A percentile compares a stretch with the other conserved stretches of the same genome.
Conservation (phyloP, 1,140 invertebrate species). For the Gryon sp. region DNA sequence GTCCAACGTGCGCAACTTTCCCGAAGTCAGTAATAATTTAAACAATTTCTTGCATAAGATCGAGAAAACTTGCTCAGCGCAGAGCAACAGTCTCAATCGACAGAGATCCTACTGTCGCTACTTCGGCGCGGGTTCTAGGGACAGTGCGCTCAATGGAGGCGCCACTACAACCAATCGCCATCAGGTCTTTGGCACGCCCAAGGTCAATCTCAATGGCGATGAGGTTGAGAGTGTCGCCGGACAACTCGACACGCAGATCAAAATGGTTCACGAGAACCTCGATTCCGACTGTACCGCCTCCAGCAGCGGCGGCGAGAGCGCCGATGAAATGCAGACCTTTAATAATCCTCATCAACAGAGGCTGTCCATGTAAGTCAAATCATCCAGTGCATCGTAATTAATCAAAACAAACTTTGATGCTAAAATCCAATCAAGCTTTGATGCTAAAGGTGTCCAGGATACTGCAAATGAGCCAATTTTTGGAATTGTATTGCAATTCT, state of each 20-base stretch:
- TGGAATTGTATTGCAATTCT: too few relatives aligned
- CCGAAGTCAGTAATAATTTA: constrained; percentile 67
- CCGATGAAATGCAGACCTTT: constrained; percentile 91
- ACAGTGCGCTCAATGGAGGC: constrained; percentile 69
- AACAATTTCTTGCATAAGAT: constrained; percentile 73
- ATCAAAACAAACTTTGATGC: too few relatives aligned
- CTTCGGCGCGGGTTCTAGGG: constrained; percentile 83
- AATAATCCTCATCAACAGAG: constrained; percentile 87
- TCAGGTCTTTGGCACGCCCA: constrained; percentile 76
- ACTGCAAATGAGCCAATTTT: too few relatives aligned
- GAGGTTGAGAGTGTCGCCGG: constrained; percentile 85
- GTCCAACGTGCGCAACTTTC: constrained; percentile 40
- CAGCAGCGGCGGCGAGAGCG: constrained; percentile 95
- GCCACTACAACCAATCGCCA: constrained; percentile 61
- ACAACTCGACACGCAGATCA: constrained; percentile 84
- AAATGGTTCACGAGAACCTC: constrained; percentile 85
- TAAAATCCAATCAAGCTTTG: too few relatives aligned
- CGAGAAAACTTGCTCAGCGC: constrained; percentile 73
- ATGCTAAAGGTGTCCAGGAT: too few relatives aligned
- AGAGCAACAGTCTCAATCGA: constrained; percentile 73
- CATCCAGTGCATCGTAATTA: too few relatives aligned
- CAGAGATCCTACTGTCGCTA: constrained; percentile 78
- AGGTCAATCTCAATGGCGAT: constrained; percentile 78
- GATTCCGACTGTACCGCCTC: constrained; percentile 96
- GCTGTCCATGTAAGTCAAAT: constrained; percentile 86